A percentile compares a stretch with the other conserved stretches of the same genome.
Conservation (phyloP, 2,888 invertebrate species). For the Chrysodeixis includens region DNA sequence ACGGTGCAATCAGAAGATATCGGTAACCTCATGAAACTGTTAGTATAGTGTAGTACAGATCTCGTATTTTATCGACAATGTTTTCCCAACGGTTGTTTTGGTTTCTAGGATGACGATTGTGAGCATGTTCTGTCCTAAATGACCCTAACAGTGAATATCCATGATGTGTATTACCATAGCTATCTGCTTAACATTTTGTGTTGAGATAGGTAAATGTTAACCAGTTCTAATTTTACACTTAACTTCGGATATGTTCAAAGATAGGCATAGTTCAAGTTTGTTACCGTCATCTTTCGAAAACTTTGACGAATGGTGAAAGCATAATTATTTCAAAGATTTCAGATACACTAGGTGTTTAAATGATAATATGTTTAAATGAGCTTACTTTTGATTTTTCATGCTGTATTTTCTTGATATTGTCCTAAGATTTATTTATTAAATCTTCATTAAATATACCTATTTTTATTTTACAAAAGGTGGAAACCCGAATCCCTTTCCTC, state of each 20-base stretch:
- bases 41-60: background rate
- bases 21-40: background rate
- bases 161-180: background rate
- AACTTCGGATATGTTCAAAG: background rate
- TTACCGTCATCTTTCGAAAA: background rate
- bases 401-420: too few species aligned
- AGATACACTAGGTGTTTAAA: too few species aligned
- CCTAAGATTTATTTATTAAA: too few species aligned
- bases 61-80: background rate
- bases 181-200: slow-evolving; percentile 1
- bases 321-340: background rate
- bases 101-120: background rate
- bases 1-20: slow-evolving; percentile 5
- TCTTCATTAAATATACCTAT: too few species aligned
- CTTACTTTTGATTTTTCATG: too few species aligned
- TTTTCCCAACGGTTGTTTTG: background rate
- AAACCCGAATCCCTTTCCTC: slow-evolving; percentile 1
- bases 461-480: background rate
- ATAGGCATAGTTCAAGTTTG: background rate
- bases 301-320: background rate
- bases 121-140: background rate
- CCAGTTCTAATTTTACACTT: background rate
- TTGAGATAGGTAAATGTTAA: background rate
- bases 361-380: too few species aligned
- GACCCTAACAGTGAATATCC: background rate